A percentile compares a stretch with the other conserved stretches of the same genome.
Conservation (phyloP, 2,888 invertebrate genomes). For the Thecophora atra region DNA sequence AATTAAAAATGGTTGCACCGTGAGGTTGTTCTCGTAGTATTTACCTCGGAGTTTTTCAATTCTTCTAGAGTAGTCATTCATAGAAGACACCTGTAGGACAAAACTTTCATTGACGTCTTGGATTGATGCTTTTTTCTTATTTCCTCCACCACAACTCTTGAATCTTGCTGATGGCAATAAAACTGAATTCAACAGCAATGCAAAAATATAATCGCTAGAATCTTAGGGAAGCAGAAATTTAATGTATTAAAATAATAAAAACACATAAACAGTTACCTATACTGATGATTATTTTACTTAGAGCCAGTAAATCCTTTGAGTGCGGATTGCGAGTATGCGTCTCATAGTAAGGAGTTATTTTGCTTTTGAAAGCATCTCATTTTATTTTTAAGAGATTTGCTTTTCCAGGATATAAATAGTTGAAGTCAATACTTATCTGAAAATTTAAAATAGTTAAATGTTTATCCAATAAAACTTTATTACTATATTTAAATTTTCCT, state of each 20-base stretch:
- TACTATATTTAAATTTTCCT: background rate
- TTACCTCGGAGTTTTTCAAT: background rate
- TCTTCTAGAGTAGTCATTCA: constrained; percentile 9
- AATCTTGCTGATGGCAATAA: constrained; percentile 12
- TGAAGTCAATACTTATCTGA: background rate
- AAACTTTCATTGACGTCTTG: constrained; percentile 5
- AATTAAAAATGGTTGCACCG: background rate
- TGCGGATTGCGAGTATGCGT: too few species aligned
- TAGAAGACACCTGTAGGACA: background rate
- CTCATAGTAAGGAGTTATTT: background rate
- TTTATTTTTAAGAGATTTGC: background rate
- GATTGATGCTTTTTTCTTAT: constrained; percentile 8
- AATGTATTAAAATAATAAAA: background rate
- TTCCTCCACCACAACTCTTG: constrained; percentile 14
- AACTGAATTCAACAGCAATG: background rate
- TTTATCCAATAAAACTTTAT: background rate
- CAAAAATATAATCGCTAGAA: background rate
- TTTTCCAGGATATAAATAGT: background rate
- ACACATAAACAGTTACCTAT: background rate
- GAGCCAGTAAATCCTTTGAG: constrained; percentile 6
- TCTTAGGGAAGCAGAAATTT: background rate
- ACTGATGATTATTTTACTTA: background rate
- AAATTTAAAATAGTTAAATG: background rate
- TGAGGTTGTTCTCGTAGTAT: background rate
- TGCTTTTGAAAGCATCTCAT: background rate